Base-by-base conservation (phyloP, 2,888 invertebrate species). In the Furcula furcula region DNA sequence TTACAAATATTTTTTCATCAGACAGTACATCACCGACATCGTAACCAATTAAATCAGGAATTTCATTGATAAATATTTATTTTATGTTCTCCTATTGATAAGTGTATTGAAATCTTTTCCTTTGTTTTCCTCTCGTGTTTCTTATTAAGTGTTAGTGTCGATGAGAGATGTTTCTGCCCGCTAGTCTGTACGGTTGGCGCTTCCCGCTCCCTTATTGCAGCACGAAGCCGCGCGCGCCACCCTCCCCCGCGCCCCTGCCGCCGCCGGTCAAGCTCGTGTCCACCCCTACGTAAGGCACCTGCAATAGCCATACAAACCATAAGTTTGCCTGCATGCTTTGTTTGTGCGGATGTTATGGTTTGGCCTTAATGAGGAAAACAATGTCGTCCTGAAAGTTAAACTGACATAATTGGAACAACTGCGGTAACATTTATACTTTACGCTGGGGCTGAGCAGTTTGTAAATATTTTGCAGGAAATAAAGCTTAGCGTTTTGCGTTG, bases 171-270 rank as follows among this genome's bases (percentile, higher is more conserved):
- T 88, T 88, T 88, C 86, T 87, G 82, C 82, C 85, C 87, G 84
- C 82, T 94, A 96, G 95, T 95, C 94, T 96, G 93, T 95, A 95
- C 93, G 95, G 95, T 94, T 95, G 95, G 95, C 95, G 95, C 93
- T 96, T 95, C 93, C 95, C 96, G 92, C 94, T 96, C 93, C 95
- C 95, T 93, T 95, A 96, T 95, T 95, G 95, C 94, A 95, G 95
- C 93, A 95, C 95, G 92, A 93, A 89, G 93, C 93, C 89, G 93
- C 93, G 91, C 91, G 91, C 92, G 79, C 94, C 94, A 84, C 93
- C 94, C 73, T 93, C 93, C 87, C 93, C 93, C 86, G 91, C 93
- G 89, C 93, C 93, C 82, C 90, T 94, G 90, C 94, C 94, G 76
- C 92, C 93, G 74, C 94, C 94, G 68, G 92, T 94, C 85, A 94